These are phyloP conservation scores for Drosophila demipolita DNA, from an alignment of 2,888 invertebrate genomes.

Conservation along the genomic window DNA sequence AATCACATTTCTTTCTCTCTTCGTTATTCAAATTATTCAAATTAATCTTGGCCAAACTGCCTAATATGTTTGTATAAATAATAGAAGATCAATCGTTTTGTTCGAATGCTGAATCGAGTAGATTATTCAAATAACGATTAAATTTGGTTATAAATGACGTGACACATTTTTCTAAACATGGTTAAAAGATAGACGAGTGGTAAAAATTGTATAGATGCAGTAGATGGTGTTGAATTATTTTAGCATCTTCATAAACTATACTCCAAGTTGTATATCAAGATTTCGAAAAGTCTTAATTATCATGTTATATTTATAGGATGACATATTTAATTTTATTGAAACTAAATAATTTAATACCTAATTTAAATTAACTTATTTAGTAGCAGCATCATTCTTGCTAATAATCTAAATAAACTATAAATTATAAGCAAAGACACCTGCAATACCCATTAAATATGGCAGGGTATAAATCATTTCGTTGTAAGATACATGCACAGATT, in stretches of 20 bases:
- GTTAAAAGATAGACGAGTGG: neutral
- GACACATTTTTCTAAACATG: neutral
- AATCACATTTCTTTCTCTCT: neutral
- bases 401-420: neutral
- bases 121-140: neutral
- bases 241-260: neutral
- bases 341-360: neutral
- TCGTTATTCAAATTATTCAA: slow-evolving; percentile 20
- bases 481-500: slow-evolving; percentile 8
- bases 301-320: neutral
- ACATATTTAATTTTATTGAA: neutral
- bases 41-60: slow-evolving; percentile 4
- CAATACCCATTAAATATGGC: slow-evolving; percentile 7
- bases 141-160: slow-evolving; percentile 7
- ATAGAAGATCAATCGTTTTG: slow-evolving; percentile 18
- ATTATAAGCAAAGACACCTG: neutral
- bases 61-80: neutral
- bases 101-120: slow-evolving; percentile 17
- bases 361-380: neutral
- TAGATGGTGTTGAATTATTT: neutral
- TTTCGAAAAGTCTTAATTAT: neutral
- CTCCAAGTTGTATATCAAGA: neutral
- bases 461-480: slow-evolving; percentile 18
- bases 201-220: neutral
- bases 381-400: neutral